Base-by-base conservation (phyloP, 1,140 invertebrate species). In the Druon quercuslanigerum region DNA sequence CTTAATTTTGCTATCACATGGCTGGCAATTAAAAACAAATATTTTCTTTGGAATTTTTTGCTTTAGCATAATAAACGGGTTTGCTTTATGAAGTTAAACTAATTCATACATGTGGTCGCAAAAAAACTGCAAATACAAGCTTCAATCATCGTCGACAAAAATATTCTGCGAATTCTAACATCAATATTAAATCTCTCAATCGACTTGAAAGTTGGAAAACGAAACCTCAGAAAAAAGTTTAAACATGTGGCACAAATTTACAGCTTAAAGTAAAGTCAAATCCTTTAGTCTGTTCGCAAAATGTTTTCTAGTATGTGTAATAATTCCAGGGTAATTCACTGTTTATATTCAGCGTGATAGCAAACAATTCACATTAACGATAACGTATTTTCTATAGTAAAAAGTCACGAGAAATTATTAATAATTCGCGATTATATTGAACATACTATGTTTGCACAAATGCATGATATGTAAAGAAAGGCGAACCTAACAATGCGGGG, bases 361-460 rank as follows among this genome's bases (percentile, higher is more conserved):
- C 33, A n/a, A 40, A 40, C 16, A 66, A 8, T 12, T n/a, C 12
- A 66, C 16, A 66, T 66, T 60, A 60, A 40, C 12, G 33, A 66
- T 33, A 66, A 66, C 33, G 46, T 66, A 66, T 66, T 66, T 66
- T 66, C 25, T 66, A 46, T 11, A 25, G 20, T 40, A 19, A 66
- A 33, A 33, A 66, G 25, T 66, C 17, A 33, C 8, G 57, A 25
- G 57, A 60, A 66, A 66, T 54, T n/a, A 19, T 66, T 46, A 66
- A 66, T 66, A 66, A 66, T 40, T 66, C 40, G 40, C 7, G 40
- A 46, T 56, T 66, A 40, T 40, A 33, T n/a, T 66, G 33, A 66
- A 40, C 14, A 13, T 40, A 66, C 60, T 46, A 11, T 9, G 8
- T n/a, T 66, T 66, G 60, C 25, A n/a, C 60, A 12, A 33, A 5